A percentile compares a stretch with the other conserved stretches of the same genome.
phyloP scores from a whole-genome alignment of 2,797 vertebrate species.

The Gallinago nigripennis region DNA sequence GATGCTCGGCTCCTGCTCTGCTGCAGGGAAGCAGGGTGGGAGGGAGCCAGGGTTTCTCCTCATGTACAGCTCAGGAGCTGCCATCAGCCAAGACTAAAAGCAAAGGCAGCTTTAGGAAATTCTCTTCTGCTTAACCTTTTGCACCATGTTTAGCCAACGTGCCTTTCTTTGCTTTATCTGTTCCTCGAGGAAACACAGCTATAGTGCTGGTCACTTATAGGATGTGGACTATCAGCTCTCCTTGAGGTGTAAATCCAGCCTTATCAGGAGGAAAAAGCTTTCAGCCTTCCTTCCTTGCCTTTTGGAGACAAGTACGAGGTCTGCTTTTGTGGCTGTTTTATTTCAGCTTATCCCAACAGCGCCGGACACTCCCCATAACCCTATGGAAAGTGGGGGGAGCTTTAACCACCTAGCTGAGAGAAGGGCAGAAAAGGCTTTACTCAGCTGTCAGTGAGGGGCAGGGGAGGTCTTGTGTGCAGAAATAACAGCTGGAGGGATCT shows the following conservation, averaged over 20 bases:
- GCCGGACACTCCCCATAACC: neutral
- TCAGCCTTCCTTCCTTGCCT: constrained; percentile 27
- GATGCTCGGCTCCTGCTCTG: neutral
- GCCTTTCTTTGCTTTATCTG: constrained; percentile 44
- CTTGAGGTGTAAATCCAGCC: constrained; percentile 61
- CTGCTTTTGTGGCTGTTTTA: constrained; percentile 15
- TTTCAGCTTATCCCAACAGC: neutral
- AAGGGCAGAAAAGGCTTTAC: neutral
- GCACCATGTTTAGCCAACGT: neutral
- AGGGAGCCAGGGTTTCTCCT: neutral
- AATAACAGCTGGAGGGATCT: neutral
- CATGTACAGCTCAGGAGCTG: neutral
- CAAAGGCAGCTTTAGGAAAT: neutral
- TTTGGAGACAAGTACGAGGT: neutral
- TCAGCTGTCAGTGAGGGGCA: neutral
- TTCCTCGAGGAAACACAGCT: neutral
- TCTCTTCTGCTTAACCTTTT: constrained; percentile 51
- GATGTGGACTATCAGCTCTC: constrained; percentile 28
- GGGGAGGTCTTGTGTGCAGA: neutral
- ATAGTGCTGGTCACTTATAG: neutral
- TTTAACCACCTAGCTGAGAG: neutral
- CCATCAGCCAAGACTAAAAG: neutral
- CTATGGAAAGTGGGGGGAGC: neutral
- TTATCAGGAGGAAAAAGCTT: constrained; percentile 63
- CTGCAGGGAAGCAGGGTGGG: neutral